Evolutionary conservation across 2,113 vertebrate genomes (phyloP), one percentile per base, ranked within the genome.

Genomic region (Ellobius talpinus): DNA sequence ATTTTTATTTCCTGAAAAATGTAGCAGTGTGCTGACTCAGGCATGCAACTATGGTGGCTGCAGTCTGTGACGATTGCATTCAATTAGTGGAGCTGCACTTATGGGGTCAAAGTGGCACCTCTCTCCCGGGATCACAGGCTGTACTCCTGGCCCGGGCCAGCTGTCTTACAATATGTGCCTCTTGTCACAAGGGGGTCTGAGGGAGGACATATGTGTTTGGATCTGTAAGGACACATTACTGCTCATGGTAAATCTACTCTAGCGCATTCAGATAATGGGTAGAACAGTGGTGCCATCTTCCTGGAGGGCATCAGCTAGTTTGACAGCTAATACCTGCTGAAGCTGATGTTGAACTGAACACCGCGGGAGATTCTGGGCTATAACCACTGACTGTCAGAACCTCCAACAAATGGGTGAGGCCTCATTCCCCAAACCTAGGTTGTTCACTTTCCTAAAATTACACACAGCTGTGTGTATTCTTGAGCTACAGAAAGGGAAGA

Each of bases 111-210:
- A 82, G 81, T 1, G 11, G 19, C 42, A 36, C 39, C 73, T 66
- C 84, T 92, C 81, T 52, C 81, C 87, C 0, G 4, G 5, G 11
- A 47, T 87, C 45, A 17, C 70, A 91, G 77, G 29, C 91, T 91
- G 70, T 17, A 79, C 63, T 42, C 45, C 77, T 26, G 47, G 88
- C 86, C 91, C 73, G 13, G 24, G 70, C 95, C 97, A 97, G 96
- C 94, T 97, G 95, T 96, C 96, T 90, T 90, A 84, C 87, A 97
- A 93, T 94, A 94, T 96, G 95, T 68, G 77, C 55, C 74, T 85
- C 78, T 90, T 78, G 47, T 90, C 50, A 79, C n/a, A 36, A 55
- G 63, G 79, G 92, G 58, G 47, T 89, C 77, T 4, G 0, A 16
- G 42, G 61, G 42, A 95, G 11, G 70, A 14, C 3, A 2, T 74